These are phyloP conservation scores for Eristalinus aeneus DNA, from an alignment of 2,888 invertebrate genomes.

Conservation along the genomic window DNA sequence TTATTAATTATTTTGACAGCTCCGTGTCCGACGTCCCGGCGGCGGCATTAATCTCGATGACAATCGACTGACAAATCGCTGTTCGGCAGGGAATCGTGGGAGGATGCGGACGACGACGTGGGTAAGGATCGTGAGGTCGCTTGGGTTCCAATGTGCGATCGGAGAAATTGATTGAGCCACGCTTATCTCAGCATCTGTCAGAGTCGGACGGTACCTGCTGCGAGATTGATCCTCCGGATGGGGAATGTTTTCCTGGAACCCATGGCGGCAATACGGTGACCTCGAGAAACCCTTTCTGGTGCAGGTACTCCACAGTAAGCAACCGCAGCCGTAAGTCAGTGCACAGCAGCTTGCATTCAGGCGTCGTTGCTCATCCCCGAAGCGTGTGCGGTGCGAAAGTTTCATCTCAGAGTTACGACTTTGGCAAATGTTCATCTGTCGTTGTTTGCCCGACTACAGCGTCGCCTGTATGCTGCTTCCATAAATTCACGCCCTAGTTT, in stretches of 20 bases:
- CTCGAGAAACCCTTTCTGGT: neutral
- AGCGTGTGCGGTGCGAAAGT: constrained; percentile 27
- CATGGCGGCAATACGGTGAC: neutral
- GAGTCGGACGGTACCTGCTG: constrained; percentile 13
- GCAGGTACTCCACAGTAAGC: neutral
- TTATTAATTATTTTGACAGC: constrained; percentile 70
- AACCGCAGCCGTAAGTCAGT: constrained; percentile 44
- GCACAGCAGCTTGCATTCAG: constrained; percentile 13
- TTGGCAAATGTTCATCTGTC: constrained; percentile 56
- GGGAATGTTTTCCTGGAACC: constrained; percentile 20
- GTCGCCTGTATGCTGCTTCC: constrained; percentile 36
- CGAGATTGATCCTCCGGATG: constrained; percentile 26
- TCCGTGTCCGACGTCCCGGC: constrained; percentile 44
- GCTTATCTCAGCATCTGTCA: constrained; percentile 5
- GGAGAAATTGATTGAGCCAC: neutral
- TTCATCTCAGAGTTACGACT: constrained; percentile 42
- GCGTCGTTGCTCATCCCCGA: neutral
- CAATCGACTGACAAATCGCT: constrained; percentile 68
- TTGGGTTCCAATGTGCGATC: constrained; percentile 25
- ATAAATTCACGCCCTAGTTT: constrained; percentile 44
- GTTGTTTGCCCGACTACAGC: constrained; percentile 34
- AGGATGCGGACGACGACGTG: neutral
- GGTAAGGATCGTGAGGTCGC: constrained; percentile 43
- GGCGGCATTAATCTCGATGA: constrained; percentile 61
- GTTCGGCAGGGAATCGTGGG: constrained; percentile 47